A percentile compares a stretch with the other conserved stretches of the same genome.
These are phyloP conservation scores for Drosophila teissieri DNA, from an alignment of 1,140 invertebrate genomes.

Conservation along the genomic window DNA sequence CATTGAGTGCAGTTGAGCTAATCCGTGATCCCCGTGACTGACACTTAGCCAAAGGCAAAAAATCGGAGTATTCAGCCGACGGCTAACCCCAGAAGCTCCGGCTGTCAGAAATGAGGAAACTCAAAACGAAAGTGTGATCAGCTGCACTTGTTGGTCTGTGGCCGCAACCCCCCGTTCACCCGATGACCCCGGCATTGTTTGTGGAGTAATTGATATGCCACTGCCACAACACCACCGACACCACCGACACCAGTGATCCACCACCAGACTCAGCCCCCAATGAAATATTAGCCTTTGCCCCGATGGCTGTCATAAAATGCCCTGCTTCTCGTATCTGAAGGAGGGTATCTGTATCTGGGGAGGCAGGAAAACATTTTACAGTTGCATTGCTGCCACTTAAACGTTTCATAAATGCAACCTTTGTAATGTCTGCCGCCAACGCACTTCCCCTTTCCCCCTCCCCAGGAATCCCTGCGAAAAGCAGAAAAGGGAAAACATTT, in stretches of 20 bases:
- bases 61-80: slow-evolving; percentile 7
- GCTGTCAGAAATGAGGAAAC: slow-evolving; percentile 61
- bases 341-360: slow-evolving; percentile 53
- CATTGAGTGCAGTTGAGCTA: slow-evolving; percentile 18
- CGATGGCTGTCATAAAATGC: slow-evolving; percentile 70
- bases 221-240: slow-evolving; percentile 67
- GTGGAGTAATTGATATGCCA: slow-evolving; percentile 80
- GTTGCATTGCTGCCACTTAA: slow-evolving; percentile 79
- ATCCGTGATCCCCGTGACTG: slow-evolving; percentile 62
- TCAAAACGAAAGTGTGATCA: slow-evolving; percentile 68
- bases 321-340: slow-evolving; percentile 34
- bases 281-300: slow-evolving; percentile 76
- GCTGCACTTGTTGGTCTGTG: slow-evolving; percentile 71
- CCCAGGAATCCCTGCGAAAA: slow-evolving; percentile 60
- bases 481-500: slow-evolving; percentile 57
- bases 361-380: slow-evolving; percentile 74
- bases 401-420: slow-evolving; percentile 83
- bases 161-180: slow-evolving; percentile 14
- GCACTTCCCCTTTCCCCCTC: slow-evolving; percentile 16
- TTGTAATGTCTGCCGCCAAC: slow-evolving; percentile 69
- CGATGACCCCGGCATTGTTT: slow-evolving; percentile 66
- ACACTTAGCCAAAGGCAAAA: slow-evolving; percentile 51
- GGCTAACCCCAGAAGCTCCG: slow-evolving; percentile 46
- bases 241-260: slow-evolving; percentile 44
- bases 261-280: slow-evolving; percentile 36